Base-by-base conservation (phyloP, 2,888 invertebrate genomes). In the Acleris holmiana region DNA sequence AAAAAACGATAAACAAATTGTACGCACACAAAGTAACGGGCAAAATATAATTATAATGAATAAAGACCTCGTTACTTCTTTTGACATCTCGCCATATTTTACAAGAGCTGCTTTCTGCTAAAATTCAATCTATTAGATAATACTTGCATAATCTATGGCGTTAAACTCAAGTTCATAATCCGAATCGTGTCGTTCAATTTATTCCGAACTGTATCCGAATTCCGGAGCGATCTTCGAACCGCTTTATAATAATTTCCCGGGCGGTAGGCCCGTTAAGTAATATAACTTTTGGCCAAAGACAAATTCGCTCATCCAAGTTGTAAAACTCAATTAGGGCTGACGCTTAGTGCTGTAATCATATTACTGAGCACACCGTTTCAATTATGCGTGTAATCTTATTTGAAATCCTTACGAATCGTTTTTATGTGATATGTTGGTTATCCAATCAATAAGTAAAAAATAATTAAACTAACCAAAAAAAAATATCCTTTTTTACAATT, bases 271-370 rank as follows among this genome's bases (percentile, higher is more conserved):
- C 50, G 60, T 67, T 66, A 68, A 69, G 67, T 67, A 69, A 67
- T 69, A 69, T 62, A 69, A 69, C 67, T 67, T 69, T 65, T 68
- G 54, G 48, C 67, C 55, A 56, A 66, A 62, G 67, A 68, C 67
- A 67, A 69, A 68, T 68, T 69, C 67, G 57, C 64, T 68, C 65
- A 68, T 60, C 62, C 58, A 64, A 69, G 62, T 68, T 68, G 59
- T 61, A 62, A 55, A 68, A 68, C 64, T 69, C 68, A 69, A 69
- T 69, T 69, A 67, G 47, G 62, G 58, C 60, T 65, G 60, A 60
- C 60, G 64, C 59, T 65, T 68, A 69, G 65, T 66, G 65, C 50
- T 62, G 10, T 67, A 65, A 67, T 68, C 57, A 57, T 57, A 68
- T 68, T 68, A 61, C 44, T 50, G 49, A 18, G 60, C 49, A 55